Base-by-base conservation (phyloP, 2,113 vertebrate genomes). In the Apodemus speciosus region DNA sequence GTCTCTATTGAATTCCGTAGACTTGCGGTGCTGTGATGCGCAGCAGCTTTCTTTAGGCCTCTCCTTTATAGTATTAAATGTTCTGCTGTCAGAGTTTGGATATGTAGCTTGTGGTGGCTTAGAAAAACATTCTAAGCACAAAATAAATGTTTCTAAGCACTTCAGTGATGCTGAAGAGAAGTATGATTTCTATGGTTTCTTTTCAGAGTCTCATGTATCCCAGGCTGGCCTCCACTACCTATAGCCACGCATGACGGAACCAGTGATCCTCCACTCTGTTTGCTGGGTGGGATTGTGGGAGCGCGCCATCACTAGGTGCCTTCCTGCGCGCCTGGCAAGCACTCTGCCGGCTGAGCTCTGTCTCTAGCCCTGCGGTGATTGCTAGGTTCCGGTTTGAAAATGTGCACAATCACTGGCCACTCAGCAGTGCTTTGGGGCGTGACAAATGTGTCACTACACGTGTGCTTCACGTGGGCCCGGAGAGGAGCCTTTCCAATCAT, bases 61-160 rank as follows among this genome's bases (percentile, higher is more conserved):
- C 25, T 79, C 79, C 73, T 95, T 93, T 92, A 86, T 83, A 85
- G 68, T 93, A 88, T 87, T 90, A 85, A 94, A 73, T 94, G 92
- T 93, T 95, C 88, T 94, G 30, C 58, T 56, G 81, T 81, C 93
- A 83, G 86, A 92, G 53, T 95, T 91, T 93, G 90, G 71, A 88
- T 96, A 25, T 96, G 38, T 93, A 91, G 85, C 88, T 90, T 96
- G 84, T 87, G 62, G 87, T 96, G 76, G 91, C 92, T 94, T 96
- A 95, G 94, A 85, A 95, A 94, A 95, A 86, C 87, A 84, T 60
- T 53, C n/a, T 87, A 86, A 96, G 94, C 83, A 93, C 49, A 76
- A 95, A 96, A 96, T 96, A 96, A 95, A 96, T 66, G 95, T 97
- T 95, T 96, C 51, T 88, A 96, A 97, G 75, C 43, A 92, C 87